Base-by-base conservation (phyloP, 2,888 invertebrate genomes). In the Melipona beecheii region DNA sequence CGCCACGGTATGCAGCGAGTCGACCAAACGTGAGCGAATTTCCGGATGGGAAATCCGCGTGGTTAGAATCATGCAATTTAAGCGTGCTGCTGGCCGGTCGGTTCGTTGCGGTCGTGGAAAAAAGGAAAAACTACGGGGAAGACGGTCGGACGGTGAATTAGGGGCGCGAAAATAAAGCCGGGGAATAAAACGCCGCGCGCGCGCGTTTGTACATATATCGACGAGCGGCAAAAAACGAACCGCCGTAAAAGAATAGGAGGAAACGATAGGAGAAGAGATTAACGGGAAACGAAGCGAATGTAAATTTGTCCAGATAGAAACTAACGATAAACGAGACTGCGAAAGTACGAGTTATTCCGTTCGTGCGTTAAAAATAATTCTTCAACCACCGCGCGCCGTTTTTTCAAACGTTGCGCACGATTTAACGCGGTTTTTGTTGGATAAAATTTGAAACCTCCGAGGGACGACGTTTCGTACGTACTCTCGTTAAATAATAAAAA, bases 21-120 rank as follows among this genome's bases (percentile, higher is more conserved):
- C 50, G 58, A 43, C 58, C 74, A 73, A 68, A 78, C 78, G 66
- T 68, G 78, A 78, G 66, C 66, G 66, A 78, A 78, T 78, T 78
- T 73, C 78, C 66, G 65, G 66, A 73, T 74, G 36, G 76, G 31
- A 52, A 62, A 76, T 50, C 60, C 50, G 73, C 58, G 66, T 36
- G 78, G 66, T 43, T 52, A 58, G 65, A 68, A 52, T 78, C 43
- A 73, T 50, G 74, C 74, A 78, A 78, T 78, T 78, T 73, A 78
- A 78, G 50, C 58, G 66, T 58, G 58, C 49, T 58, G 60, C 56
- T 24, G 73, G 52, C 24, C 68, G 73, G 52, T 36, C 68, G 68
- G 68, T 68, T 75, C 66, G 66, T 75, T 68, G 58, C 49, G 43
- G 66, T 66, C n/a, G 50, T n/a, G 24, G 52, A 36, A 24, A 66